These are phyloP conservation scores for Argyrosomus regius DNA, from an alignment of 2,797 vertebrate species.

Conservation along the genomic window DNA sequence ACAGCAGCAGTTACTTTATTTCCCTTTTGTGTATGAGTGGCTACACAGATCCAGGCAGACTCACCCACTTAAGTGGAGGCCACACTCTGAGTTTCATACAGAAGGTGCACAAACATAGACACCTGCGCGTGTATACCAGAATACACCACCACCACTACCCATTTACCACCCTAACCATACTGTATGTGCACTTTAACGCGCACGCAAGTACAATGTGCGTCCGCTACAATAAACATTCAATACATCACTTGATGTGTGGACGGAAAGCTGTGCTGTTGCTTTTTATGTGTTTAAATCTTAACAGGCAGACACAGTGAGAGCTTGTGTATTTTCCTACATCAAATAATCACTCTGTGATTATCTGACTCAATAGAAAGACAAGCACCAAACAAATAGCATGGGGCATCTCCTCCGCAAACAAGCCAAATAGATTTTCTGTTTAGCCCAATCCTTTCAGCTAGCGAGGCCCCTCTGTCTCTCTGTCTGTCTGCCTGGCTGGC, in stretches of 20 bases:
- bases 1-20: conserved; percentile 49
- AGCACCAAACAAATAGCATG: conserved; percentile 59
- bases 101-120: conserved; percentile 14
- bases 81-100: conserved; percentile 25
- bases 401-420: conserved; percentile 85
- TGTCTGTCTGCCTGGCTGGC: conserved; percentile 17
- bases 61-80: conserved; percentile 39
- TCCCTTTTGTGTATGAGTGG: conserved; percentile 50
- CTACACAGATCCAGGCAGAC: conserved; percentile 45
- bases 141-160: background rate
- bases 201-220: background rate
- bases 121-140: conserved; percentile 14
- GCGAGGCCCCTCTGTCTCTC: conserved; percentile 69
- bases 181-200: background rate
- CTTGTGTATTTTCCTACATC: conserved; percentile 43
- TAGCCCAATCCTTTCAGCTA: conserved; percentile 86
- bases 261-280: conserved; percentile 40
- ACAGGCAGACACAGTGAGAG: conserved; percentile 27
- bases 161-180: background rate
- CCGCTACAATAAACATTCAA: conserved; percentile 32
- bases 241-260: conserved; percentile 26
- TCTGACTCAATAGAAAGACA: conserved; percentile 48
- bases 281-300: conserved; percentile 42
- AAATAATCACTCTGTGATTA: conserved; percentile 55
- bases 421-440: conserved; percentile 88